Evolutionary conservation across 2,888 invertebrate species (phyloP).

Genomic region (Pimpla rufipes): DNA sequence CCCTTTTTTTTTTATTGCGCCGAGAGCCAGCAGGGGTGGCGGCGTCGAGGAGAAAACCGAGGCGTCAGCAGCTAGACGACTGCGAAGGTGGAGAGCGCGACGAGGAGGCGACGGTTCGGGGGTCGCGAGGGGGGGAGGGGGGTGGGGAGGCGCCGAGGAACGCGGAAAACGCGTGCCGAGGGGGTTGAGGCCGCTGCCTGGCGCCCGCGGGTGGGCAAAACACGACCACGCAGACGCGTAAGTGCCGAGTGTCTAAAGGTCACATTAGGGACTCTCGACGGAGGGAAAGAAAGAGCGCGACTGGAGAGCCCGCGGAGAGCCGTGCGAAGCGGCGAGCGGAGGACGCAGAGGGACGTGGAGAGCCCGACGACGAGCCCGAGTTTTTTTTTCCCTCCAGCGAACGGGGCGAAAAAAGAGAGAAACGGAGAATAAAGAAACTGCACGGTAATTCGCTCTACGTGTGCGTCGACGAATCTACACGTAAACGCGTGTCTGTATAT

Average conservation of each 20-base stretch:
- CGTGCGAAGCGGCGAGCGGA: too few species aligned
- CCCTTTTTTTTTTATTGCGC: neutral
- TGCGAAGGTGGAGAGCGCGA: conserved; percentile 32
- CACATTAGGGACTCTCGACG: conserved; percentile 49
- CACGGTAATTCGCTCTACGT: too few species aligned
- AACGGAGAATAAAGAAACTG: too few species aligned
- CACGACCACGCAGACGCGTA: conserved; percentile 63
- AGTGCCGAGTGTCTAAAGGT: conserved; percentile 56
- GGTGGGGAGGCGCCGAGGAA: conserved; percentile 34
- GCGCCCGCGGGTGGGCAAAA: conserved; percentile 1
- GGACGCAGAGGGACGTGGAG: neutral
- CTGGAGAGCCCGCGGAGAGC: neutral
- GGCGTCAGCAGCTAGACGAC: conserved; percentile 61
- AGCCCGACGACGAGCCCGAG: conserved; percentile 9
- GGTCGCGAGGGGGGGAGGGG: conserved; percentile 12
- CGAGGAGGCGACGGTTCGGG: neutral
- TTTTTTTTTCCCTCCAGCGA: too few species aligned
- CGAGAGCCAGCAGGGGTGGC: conserved; percentile 29
- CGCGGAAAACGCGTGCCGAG: conserved; percentile 59
- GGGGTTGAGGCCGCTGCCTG: conserved; percentile 28
- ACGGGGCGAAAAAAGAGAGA: neutral
- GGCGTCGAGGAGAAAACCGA: conserved; percentile 58
- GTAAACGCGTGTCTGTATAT: too few species aligned
- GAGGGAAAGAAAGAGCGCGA: conserved; percentile 9
- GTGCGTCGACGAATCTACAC: too few species aligned